Base-by-base conservation (phyloP, 2,888 invertebrate species). In the Villa cingulata region DNA sequence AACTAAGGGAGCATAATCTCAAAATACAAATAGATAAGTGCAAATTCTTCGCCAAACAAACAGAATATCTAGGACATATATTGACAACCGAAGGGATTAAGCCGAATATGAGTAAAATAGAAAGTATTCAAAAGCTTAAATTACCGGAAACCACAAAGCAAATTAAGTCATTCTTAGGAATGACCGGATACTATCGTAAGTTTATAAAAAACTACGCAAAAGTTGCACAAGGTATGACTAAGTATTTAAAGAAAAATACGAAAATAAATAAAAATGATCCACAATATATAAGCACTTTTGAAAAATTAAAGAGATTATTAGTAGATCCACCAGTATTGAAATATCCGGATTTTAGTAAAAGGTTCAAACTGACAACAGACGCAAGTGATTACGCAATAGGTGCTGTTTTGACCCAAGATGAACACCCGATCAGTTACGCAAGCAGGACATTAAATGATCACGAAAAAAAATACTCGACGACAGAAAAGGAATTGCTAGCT, bases 21-120 rank as follows among this genome's bases (percentile, higher is more conserved):
- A 27, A 27, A 27, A 9, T 27, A 6, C 27, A 27, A 27, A 9
- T 27, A 4, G 27, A 27, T 9, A 27, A 27, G 9, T 27, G 27
- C 27, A 27, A 27, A 6, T 27, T 27, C 27, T 27, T 27, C 32
- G 51, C 3, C 51, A 54, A 46, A 15, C 17, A 49, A 43, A 47
- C 57, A 1, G 51, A 51, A 19, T 58, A 50, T 32, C 40, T 60
- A 3, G 58, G 58, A 0, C 56, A 53, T 34, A 43, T 57, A 52
- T 63, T n/a, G 12, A 57, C 59, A 2, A 44, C 55, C 6, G 55
- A 59, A 4, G 57, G 56, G 5, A 55, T 59, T 18, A 56, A 50
- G 44, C 59, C 62, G 10, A 56, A 61, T 41, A 55, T 57, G 4
- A 50, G 51, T 2, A 61, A 60, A 52, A 41, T 56, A 9, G 37